These are phyloP conservation scores for Pseudorasbora parva DNA, from an alignment of 2,113 vertebrate genomes.

Conservation along the genomic window DNA sequence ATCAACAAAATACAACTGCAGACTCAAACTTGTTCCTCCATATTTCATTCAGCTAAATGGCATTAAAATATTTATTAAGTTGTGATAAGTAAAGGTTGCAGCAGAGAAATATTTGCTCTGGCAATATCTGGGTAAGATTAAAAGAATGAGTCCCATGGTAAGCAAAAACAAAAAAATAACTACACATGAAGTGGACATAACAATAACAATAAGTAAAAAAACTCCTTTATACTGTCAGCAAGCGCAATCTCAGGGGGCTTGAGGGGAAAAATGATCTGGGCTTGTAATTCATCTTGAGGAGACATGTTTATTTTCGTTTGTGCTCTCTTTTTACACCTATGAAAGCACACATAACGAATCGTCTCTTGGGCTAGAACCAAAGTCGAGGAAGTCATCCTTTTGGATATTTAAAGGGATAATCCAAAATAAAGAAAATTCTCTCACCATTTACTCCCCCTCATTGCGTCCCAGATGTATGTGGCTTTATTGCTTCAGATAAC, in stretches of 20 bases:
- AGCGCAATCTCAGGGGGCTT: slow-evolving; percentile 47
- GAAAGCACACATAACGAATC: slow-evolving; percentile 45
- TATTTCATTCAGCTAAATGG: slow-evolving; percentile 22
- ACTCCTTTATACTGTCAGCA: slow-evolving; percentile 51
- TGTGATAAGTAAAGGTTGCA: slow-evolving; percentile 15
- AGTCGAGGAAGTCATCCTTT: slow-evolving; percentile 39
- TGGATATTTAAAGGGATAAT: slow-evolving; percentile 3
- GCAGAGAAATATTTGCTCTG: background rate
- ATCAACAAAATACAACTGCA: slow-evolving; percentile 15
- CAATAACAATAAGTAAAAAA: slow-evolving; percentile 47
- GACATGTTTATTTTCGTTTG: slow-evolving; percentile 60
- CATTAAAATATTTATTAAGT: background rate
- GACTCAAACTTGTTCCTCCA: background rate
- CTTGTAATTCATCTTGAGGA: slow-evolving; percentile 58
- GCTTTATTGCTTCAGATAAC: background rate
- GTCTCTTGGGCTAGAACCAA: slow-evolving; percentile 39
- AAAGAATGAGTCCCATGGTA: slow-evolving; percentile 41
- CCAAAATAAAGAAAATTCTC: background rate
- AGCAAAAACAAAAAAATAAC: slow-evolving; percentile 40
- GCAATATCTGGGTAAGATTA: slow-evolving; percentile 20
- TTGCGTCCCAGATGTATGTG: background rate
- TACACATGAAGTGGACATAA: slow-evolving; percentile 42
- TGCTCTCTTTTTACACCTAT: slow-evolving; percentile 44
- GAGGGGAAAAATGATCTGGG: slow-evolving; percentile 52
- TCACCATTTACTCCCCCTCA: background rate